Conservation (phyloP, 2,113 vertebrate species). For the Clarias macrocephalus region DNA sequence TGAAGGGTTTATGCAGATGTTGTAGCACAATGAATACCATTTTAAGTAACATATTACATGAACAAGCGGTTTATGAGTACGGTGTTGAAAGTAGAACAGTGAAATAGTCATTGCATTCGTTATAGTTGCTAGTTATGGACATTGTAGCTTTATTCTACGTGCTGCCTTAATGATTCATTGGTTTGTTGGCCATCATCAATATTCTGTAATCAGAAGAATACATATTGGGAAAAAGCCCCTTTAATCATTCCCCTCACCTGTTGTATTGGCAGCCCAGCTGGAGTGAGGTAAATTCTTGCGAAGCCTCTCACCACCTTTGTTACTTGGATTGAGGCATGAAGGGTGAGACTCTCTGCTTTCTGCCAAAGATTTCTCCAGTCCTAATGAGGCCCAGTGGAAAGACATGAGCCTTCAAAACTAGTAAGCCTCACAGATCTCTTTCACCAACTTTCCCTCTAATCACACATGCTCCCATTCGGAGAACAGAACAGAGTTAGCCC, state of each 20-base stretch:
- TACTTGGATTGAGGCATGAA: conserved; percentile 42
- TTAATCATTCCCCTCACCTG: neutral
- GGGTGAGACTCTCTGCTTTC: conserved; percentile 32
- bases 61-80: neutral
- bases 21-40: neutral
- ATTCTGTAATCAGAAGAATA: neutral
- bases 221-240: neutral
- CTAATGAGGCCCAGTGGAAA: conserved; percentile 51
- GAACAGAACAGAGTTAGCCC: conserved; percentile 16
- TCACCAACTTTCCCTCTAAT: conserved; percentile 50
- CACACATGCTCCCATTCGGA: conserved; percentile 31
- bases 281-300: conserved; percentile 22
- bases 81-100: neutral
- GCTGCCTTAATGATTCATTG: neutral
- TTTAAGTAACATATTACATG: neutral
- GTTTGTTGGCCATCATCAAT: neutral
- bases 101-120: neutral
- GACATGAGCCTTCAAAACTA: conserved; percentile 35
- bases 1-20: neutral
- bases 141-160: neutral
- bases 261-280: neutral
- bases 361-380: conserved; percentile 23
- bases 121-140: neutral
- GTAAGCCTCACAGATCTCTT: conserved; percentile 36
- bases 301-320: conserved; percentile 34